Percentiles rank a stretch among this genome's conserved stretches.
phyloP scores from a whole-genome alignment of 2,888 invertebrate species.

The Magallana nippona region DNA sequence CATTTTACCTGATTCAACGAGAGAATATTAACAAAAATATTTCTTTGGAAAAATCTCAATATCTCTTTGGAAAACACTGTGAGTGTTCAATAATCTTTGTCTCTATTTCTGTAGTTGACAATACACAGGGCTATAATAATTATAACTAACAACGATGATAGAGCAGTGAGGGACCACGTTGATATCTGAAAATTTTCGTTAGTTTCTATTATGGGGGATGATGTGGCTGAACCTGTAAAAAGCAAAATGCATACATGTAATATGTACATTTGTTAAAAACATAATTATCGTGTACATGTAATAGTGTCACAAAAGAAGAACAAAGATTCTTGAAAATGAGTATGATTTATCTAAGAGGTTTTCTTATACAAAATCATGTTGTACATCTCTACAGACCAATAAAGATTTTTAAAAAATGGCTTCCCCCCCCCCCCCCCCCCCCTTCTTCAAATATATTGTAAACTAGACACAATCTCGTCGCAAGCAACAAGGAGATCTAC shows the following conservation, averaged over 20 bases:
- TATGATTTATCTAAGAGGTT: too few relatives aligned
- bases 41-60: too few relatives aligned
- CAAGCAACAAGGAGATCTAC: too few relatives aligned
- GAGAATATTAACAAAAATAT: too few relatives aligned
- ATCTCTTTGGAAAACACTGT: not conserved
- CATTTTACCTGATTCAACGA: too few relatives aligned
- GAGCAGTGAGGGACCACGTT: slow-evolving; percentile 74
- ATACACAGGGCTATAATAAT: slow-evolving; percentile 71
- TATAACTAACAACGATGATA: slow-evolving; percentile 68
- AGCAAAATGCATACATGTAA: not conserved
- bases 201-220: slow-evolving; percentile 38
- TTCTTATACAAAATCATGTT: too few relatives aligned
- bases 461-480: too few relatives aligned
- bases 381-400: too few relatives aligned
- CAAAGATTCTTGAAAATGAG: too few relatives aligned
- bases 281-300: not conserved
- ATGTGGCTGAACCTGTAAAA: slow-evolving; percentile 49
- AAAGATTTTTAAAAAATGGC: too few relatives aligned
- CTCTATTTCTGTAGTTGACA: slow-evolving; percentile 62
- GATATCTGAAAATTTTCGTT: slow-evolving; percentile 69
- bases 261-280: not conserved
- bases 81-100: slow-evolving; percentile 61
- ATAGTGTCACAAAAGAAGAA: not conserved
- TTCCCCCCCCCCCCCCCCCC: too few relatives aligned
- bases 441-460: too few relatives aligned